Evolutionary conservation across 2,797 vertebrate species (phyloP).

Genomic region (Lacerta bilineata): DNA sequence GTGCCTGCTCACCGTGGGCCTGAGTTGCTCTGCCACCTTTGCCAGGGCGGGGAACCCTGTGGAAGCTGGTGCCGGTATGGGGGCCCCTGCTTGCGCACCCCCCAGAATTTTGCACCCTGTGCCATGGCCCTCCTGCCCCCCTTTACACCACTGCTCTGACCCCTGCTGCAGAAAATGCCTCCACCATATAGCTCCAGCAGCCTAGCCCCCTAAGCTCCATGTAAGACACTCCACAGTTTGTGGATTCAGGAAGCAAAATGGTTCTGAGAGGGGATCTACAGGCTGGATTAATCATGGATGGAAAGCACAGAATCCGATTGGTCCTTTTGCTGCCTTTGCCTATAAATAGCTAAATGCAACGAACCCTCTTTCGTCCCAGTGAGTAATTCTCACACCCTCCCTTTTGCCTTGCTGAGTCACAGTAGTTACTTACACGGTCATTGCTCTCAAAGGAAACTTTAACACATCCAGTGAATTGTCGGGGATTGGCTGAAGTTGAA

Average conservation of each 20-base stretch:
- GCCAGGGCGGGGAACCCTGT: too few relatives aligned
- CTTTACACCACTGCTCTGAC: too few relatives aligned
- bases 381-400: conserved; percentile 91
- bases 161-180: neutral
- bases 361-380: conserved; percentile 91
- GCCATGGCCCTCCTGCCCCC: too few relatives aligned
- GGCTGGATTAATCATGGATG: neutral
- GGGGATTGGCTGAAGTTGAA: conserved; percentile 76
- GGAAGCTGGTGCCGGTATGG: too few relatives aligned
- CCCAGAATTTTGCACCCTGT: too few relatives aligned
- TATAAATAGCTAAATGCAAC: conserved; percentile 94
- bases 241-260: neutral
- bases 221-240: neutral
- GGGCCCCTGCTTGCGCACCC: too few relatives aligned
- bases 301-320: conserved; percentile 53
- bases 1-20: too few relatives aligned
- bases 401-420: conserved; percentile 88
- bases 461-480: conserved; percentile 76
- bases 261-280: neutral
- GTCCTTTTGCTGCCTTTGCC: conserved; percentile 73
- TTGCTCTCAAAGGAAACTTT: conserved; percentile 79
- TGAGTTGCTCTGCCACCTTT: too few relatives aligned
- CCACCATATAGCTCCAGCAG: neutral
- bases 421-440: conserved; percentile 66
- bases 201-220: neutral